Evolutionary conservation across 2,797 vertebrate genomes (phyloP), one percentile per base, ranked within the genome.

Genomic region (Etheostoma perlongum): DNA sequence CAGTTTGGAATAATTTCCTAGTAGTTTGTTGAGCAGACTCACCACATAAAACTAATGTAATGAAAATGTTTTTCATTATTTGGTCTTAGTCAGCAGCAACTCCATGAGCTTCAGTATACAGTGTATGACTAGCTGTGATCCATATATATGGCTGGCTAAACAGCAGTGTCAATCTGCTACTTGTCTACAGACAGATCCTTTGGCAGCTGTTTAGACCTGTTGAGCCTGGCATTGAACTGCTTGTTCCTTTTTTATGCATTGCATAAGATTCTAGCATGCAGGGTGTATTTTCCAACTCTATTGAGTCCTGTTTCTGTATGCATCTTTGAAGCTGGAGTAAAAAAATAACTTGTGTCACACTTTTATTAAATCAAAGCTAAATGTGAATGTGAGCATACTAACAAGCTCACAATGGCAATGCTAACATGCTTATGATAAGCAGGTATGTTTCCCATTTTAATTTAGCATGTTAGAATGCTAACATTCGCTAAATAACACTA

Each of bases 181-280:
- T 62, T 59, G 47, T 54, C 40, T 67, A 23, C 25, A 30, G 9
- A 55, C n/a, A 74, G 55, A 44, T 44, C 57, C 33, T 67, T 46
- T 42, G 14, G 12, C 27, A 67, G 16, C 54, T 73, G 68, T 33
- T 75, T 23, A 49, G 42, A 75, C 58, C 74, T 72, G 72, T 76
- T 79, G 72, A 76, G 51, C 30, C 18, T 18, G 21, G n/a, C 16
- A 27, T 14, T 66, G 2, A 66, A 61, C 9, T 30, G 21, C 40
- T 14, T 60, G 53, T 21, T 64, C 36, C 44, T 33, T 21, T 6
- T 52, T 36, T 12, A 51, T 51, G n/a, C 48, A 60, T 25, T 40
- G 36, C 36, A 40, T 54, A 7, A 54, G 15, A 30, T 48, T 15
- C 51, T 19, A 44, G 18, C 4, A 1, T 42, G 52, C 15, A 13